phyloP scores from a whole-genome alignment of 2,113 vertebrate genomes.

The Pelusios castaneus region DNA sequence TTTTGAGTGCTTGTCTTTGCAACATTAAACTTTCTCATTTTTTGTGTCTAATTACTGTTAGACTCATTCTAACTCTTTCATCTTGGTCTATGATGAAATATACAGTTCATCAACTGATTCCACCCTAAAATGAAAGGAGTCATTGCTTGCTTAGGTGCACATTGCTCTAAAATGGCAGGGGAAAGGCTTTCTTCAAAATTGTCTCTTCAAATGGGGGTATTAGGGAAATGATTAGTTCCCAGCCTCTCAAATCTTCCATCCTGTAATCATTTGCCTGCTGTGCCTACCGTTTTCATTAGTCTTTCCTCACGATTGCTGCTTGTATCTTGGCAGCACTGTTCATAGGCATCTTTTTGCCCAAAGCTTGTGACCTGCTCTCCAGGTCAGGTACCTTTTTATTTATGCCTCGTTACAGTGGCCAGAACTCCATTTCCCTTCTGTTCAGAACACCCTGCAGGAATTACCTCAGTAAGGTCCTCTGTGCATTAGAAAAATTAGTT shows the following conservation, averaged over 20 bases:
- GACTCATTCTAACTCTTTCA: not conserved
- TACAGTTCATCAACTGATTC: not conserved
- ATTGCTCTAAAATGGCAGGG: not conserved
- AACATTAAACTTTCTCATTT: not conserved
- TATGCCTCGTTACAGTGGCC: not conserved
- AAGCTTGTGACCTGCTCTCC: not conserved
- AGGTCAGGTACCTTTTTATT: not conserved
- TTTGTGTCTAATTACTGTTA: not conserved
- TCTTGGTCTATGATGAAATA: not conserved
- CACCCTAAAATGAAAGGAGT: not conserved
- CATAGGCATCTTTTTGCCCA: not conserved
- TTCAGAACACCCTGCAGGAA: not conserved
- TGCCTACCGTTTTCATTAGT: not conserved
- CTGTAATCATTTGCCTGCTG: not conserved
- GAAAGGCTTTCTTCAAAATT: not conserved
- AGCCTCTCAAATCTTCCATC: not conserved
- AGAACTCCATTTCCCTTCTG: not conserved
- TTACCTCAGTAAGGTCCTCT: not conserved
- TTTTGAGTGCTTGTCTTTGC: not conserved
- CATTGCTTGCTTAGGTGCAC: not conserved
- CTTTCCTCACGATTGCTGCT: not conserved
- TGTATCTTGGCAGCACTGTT: not conserved
- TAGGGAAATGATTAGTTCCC: not conserved
- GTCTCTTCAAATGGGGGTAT: not conserved
- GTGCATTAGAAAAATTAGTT: not conserved